Conservation (phyloP, 2,797 vertebrate genomes). For the Gadopsis marmoratus region DNA sequence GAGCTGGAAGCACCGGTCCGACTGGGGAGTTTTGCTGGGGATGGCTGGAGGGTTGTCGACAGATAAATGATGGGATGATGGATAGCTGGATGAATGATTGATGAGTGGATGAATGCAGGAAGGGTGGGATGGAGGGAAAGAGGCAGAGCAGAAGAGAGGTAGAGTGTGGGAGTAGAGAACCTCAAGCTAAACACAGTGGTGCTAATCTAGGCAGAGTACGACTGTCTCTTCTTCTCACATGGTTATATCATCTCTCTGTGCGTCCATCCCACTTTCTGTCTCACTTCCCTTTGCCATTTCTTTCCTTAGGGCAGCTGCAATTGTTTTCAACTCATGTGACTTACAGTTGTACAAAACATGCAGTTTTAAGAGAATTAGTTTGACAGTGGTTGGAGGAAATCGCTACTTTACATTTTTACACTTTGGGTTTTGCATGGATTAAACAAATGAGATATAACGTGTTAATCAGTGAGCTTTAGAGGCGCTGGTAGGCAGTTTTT, state of each 20-base stretch:
- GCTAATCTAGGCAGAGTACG: constrained; percentile 60
- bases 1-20: constrained; percentile 22
- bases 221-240: constrained; percentile 59
- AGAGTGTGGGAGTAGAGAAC: constrained; percentile 63
- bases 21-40: constrained; percentile 5
- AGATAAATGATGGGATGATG: constrained; percentile 40
- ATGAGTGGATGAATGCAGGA: constrained; percentile 49
- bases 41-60: constrained; percentile 27
- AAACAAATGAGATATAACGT: not conserved
- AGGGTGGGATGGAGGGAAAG: constrained; percentile 28
- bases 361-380: not conserved
- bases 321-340: too few relatives aligned
- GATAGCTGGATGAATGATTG: constrained; percentile 39
- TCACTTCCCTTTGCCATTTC: constrained; percentile 1
- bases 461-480: not conserved
- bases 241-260: constrained; percentile 60
- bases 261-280: constrained; percentile 11
- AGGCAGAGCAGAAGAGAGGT: constrained; percentile 40
- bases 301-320: constrained; percentile 4
- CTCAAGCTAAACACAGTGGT: constrained; percentile 56
- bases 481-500: too few relatives aligned
- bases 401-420: not conserved
- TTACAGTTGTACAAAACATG: constrained; percentile 1
- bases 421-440: not conserved
- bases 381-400: not conserved